Conservation (phyloP, 1,140 invertebrate genomes). For the Dufourea novaeangliae region DNA sequence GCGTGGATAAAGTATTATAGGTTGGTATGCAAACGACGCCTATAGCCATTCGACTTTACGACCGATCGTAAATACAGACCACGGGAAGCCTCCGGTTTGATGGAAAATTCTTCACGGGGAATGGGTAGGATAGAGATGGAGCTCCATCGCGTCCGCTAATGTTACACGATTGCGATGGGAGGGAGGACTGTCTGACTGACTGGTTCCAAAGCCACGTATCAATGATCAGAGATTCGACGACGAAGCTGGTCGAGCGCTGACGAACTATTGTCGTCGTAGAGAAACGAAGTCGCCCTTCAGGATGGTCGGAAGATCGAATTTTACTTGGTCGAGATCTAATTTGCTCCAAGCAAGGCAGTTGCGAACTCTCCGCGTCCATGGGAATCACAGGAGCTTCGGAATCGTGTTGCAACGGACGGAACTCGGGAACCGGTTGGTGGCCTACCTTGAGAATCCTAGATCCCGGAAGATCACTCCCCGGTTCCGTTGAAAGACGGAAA, state of each 20-base stretch:
- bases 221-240: conserved; percentile 2
- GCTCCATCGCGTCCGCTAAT: conserved; percentile 39
- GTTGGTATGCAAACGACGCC: conserved; percentile 30
- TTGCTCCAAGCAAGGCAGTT: conserved; percentile 48
- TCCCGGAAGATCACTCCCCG: conserved; percentile 23
- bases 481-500: conserved; percentile 62
- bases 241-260: conserved; percentile 52
- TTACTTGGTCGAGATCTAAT: conserved; percentile 67
- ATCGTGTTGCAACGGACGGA: neutral
- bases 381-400: conserved; percentile 51
- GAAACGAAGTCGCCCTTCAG: conserved; percentile 44
- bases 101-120: conserved; percentile 42
- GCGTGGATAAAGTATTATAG: conserved; percentile 23
- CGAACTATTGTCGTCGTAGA: conserved; percentile 66
- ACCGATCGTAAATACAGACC: conserved; percentile 64
- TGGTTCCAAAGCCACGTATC: conserved; percentile 45
- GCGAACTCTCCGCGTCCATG: conserved; percentile 47
- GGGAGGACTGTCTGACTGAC: neutral
- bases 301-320: conserved; percentile 55
- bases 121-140: neutral
- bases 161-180: conserved; percentile 50
- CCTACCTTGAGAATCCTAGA: conserved; percentile 37
- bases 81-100: conserved; percentile 34
- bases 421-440: neutral
- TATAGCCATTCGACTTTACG: conserved; percentile 46